A percentile compares a stretch with the other conserved stretches of the same genome.
These are phyloP conservation scores for Mimachlamys varia DNA, from an alignment of 2,888 invertebrate species.

Conservation along the genomic window DNA sequence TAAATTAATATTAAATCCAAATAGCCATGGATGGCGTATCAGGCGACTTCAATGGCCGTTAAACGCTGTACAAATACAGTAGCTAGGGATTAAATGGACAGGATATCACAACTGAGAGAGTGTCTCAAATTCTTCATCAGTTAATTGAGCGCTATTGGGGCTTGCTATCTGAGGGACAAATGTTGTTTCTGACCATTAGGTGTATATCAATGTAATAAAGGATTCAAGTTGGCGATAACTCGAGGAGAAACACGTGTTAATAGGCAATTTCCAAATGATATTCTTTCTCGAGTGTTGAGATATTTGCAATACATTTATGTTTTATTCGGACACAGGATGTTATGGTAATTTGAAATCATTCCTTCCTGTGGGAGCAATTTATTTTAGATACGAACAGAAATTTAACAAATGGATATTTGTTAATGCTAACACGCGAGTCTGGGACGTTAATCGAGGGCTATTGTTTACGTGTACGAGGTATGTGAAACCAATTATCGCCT, in stretches of 20 bases:
- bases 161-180: background rate
- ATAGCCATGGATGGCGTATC: background rate
- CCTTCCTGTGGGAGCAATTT: constrained; percentile 17
- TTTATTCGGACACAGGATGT: background rate
- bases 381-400: constrained; percentile 12
- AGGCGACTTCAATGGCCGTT: background rate
- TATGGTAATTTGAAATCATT: constrained; percentile 36
- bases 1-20: background rate
- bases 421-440: constrained; percentile 26
- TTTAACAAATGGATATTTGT: constrained; percentile 29
- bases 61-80: background rate
- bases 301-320: constrained; percentile 2
- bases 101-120: background rate
- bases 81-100: background rate
- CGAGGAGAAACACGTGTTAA: background rate
- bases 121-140: constrained; percentile 34
- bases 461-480: background rate
- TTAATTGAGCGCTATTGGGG: constrained; percentile 14
- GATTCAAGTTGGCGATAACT: background rate
- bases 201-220: constrained; percentile 18
- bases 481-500: constrained; percentile 20
- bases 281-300: background rate
- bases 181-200: constrained; percentile 23
- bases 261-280: constrained; percentile 25
- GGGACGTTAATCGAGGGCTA: constrained; percentile 15